phyloP scores from a whole-genome alignment of 2,113 vertebrate genomes.

The Eudyptes chrysolophus region DNA sequence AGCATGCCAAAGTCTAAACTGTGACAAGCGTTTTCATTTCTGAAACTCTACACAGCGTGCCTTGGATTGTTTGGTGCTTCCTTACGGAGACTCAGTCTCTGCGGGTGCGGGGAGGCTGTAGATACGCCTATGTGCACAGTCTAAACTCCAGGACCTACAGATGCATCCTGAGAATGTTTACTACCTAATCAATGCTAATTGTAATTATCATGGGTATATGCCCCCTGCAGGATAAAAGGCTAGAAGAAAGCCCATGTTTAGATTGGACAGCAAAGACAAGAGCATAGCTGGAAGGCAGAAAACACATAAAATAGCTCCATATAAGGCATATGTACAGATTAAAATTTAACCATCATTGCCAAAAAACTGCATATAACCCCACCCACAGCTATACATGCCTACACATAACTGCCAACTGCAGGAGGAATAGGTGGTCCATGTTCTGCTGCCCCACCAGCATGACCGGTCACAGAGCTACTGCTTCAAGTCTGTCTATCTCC shows the following conservation, averaged over 20 bases:
- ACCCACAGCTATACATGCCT: background rate
- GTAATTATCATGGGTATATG: background rate
- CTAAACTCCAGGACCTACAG: background rate
- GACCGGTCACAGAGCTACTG: background rate
- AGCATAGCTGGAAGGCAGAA: background rate
- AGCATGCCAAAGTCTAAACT: background rate
- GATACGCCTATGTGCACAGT: background rate
- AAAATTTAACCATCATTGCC: background rate
- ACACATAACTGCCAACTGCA: background rate
- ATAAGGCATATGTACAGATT: conserved; percentile 4
- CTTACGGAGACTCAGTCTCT: background rate
- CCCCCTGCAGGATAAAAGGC: background rate
- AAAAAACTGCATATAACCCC: background rate
- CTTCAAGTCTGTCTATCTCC: background rate
- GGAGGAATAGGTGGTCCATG: background rate
- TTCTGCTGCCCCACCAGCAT: background rate
- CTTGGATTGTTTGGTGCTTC: background rate
- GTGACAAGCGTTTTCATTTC: background rate
- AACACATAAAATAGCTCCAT: background rate
- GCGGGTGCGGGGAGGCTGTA: accelerated
- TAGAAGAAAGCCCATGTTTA: background rate
- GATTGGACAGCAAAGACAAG: background rate
- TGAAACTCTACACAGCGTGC: background rate
- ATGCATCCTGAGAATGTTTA: background rate
- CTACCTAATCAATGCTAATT: background rate